phyloP scores from a whole-genome alignment of 2,113 vertebrate species.

The Dendrocopos noguchii region DNA sequence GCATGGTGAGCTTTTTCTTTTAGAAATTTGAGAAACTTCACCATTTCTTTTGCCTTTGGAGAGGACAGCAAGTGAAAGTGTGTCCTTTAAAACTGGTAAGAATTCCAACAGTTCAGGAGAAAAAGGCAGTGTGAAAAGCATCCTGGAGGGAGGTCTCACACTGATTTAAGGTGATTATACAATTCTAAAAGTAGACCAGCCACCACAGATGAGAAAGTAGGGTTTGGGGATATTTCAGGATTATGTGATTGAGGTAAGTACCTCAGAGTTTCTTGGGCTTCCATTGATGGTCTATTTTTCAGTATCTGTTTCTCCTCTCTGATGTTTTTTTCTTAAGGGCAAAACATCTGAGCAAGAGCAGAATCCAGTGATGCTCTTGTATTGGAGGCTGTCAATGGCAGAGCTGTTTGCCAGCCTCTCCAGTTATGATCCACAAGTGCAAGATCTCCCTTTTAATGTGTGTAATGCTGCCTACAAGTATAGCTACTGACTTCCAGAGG shows the following conservation, averaged over 20 bases:
- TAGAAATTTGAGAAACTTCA: neutral
- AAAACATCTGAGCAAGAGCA: neutral
- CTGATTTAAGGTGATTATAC: neutral
- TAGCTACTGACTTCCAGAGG: neutral
- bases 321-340: neutral
- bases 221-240: neutral
- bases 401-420: neutral
- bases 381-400: neutral
- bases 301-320: neutral
- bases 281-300: neutral
- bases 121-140: neutral
- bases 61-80: neutral
- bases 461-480: neutral
- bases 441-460: neutral
- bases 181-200: neutral
- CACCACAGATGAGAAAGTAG: neutral
- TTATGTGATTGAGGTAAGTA: neutral
- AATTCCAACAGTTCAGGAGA: neutral
- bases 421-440: neutral
- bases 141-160: fast-evolving
- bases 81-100: neutral
- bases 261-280: neutral
- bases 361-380: neutral
- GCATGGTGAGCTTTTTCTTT: neutral
- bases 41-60: neutral